Conservation (phyloP, 2,113 vertebrate genomes). For the Sinosuthora webbiana region DNA sequence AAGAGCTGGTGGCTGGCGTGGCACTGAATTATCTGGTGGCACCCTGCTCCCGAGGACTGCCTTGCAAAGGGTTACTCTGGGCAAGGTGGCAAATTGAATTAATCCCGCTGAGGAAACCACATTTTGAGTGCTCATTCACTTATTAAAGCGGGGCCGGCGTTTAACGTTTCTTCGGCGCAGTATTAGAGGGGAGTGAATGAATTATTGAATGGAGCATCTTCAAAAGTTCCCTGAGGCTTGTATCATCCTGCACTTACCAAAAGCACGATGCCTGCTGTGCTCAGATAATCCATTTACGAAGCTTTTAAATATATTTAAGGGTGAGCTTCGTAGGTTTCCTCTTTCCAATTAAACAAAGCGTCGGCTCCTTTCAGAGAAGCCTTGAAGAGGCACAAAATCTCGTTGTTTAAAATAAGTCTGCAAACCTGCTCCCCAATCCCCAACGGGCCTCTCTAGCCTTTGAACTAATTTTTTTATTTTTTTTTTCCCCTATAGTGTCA, state of each 20-base stretch:
- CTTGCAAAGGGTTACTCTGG: background rate
- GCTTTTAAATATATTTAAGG: constrained; percentile 51
- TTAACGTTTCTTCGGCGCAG: constrained; percentile 23
- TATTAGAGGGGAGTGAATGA: constrained; percentile 59
- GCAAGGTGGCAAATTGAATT: constrained; percentile 11
- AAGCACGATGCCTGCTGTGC: constrained; percentile 38
- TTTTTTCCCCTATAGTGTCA: background rate
- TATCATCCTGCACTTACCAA: constrained; percentile 44
- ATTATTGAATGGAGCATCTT: constrained; percentile 64
- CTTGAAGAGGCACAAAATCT: constrained; percentile 1
- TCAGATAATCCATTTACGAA: constrained; percentile 56
- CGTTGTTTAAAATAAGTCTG: constrained; percentile 11
- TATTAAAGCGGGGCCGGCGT: constrained; percentile 30
- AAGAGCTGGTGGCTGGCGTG: too few relatives aligned
- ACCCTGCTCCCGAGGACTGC: background rate
- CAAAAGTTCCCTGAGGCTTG: constrained; percentile 64
- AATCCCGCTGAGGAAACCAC: constrained; percentile 16
- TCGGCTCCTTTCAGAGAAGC: background rate
- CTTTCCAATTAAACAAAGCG: background rate
- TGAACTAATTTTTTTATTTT: background rate
- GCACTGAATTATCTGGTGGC: background rate
- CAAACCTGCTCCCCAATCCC: background rate
- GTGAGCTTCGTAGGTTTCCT: background rate
- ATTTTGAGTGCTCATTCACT: constrained; percentile 49
- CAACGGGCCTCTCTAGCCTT: background rate